A percentile compares a stretch with the other conserved stretches of the same genome.
Conservation (phyloP, 1,140 invertebrate species). For the Halictus rubicundus region DNA sequence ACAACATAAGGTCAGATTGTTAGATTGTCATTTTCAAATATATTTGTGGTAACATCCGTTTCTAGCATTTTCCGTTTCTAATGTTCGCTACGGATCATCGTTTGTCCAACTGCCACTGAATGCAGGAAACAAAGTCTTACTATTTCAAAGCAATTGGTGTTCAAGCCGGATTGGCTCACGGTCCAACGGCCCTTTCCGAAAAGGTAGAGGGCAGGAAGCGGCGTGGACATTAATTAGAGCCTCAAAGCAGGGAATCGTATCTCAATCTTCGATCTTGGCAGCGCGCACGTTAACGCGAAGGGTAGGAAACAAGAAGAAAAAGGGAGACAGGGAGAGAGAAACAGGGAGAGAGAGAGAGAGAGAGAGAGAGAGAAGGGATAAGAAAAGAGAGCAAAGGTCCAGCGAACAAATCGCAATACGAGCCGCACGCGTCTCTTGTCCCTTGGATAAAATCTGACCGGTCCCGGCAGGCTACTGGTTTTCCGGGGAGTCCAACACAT, state of each 20-base stretch:
- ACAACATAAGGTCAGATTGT: no score
- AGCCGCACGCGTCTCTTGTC: conserved; percentile 33
- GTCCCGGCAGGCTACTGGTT: conserved; percentile 41
- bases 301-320: neutral
- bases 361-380: no score
- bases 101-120: no score
- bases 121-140: neutral
- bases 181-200: neutral
- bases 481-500: conserved; percentile 66
- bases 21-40: no score
- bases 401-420: conserved; percentile 5
- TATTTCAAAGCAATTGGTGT: neutral
- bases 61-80: no score
- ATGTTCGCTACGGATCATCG: no score
- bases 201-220: neutral
- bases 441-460: conserved; percentile 54
- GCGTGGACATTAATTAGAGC: neutral
- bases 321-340: no score
- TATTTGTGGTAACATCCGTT: no score
- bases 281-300: neutral
- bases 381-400: neutral
- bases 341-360: no score
- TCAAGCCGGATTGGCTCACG: neutral
- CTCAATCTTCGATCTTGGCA: neutral
- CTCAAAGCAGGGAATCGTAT: neutral